These are phyloP conservation scores for Etheostoma spectabile DNA, from an alignment of 2,113 vertebrate genomes.

Conservation along the genomic window DNA sequence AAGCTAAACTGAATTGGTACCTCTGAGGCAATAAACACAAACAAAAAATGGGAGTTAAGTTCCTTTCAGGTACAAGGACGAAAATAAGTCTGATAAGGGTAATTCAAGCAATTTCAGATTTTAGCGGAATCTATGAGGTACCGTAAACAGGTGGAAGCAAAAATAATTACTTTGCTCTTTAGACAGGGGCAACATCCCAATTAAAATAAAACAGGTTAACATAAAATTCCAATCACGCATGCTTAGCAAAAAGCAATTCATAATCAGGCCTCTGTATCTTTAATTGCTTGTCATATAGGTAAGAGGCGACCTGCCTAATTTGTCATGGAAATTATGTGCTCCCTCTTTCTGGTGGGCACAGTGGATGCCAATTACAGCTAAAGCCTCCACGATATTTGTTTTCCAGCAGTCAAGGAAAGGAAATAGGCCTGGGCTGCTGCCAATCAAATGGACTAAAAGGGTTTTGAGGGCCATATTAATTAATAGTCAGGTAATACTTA, in stretches of 20 bases:
- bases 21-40: background rate
- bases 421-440: slow-evolving; percentile 61
- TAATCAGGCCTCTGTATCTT: slow-evolving; percentile 40
- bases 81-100: slow-evolving; percentile 63
- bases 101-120: slow-evolving; percentile 63
- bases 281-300: slow-evolving; percentile 72
- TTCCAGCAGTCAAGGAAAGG: slow-evolving; percentile 31
- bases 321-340: slow-evolving; percentile 38
- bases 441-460: slow-evolving; percentile 68
- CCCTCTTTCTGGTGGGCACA: slow-evolving; percentile 13
- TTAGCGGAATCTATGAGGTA: slow-evolving; percentile 20
- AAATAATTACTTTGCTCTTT: slow-evolving; percentile 70
- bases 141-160: slow-evolving; percentile 29
- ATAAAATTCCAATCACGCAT: slow-evolving; percentile 50
- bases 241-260: slow-evolving; percentile 58
- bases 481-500: slow-evolving; percentile 62
- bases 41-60: slow-evolving; percentile 15
- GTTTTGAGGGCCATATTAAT: slow-evolving; percentile 47
- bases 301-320: slow-evolving; percentile 51
- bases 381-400: slow-evolving; percentile 53
- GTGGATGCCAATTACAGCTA: slow-evolving; percentile 63
- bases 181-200: slow-evolving; percentile 50
- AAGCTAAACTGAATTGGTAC: background rate
- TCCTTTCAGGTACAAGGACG: slow-evolving; percentile 18
- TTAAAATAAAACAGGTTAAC: slow-evolving; percentile 53